Evolutionary conservation across 1,140 invertebrate genomes (phyloP), one percentile per base, ranked within the genome.

Genomic region (Zophobas atratus): DNA sequence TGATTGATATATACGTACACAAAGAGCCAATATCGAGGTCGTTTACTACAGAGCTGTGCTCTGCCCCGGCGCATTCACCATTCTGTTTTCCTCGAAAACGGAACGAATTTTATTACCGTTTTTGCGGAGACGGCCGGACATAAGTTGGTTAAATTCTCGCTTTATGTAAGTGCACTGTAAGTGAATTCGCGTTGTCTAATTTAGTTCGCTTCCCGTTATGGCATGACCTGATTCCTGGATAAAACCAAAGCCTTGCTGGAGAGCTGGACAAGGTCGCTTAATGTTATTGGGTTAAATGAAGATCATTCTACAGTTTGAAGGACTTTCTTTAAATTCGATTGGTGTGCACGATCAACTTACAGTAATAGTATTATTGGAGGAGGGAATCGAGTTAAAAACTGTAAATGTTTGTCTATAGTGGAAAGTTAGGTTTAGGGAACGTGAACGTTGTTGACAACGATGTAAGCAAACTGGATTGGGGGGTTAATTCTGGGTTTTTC

Each of bases 181-280:
- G 53, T 72, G 49, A 73, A 73, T 41, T 55, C 38, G 38, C 71
- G 41, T 73, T 73, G 71, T 73, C 71, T 73, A 73, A 73, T 73
- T 56, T 39, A 73, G 51, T 73, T 56, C 55, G 39, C 49, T 48
- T 49, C 49, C 20, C 56, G 49, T 73, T 72, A 72, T 72, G 48
- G 55, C 8, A 53, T 73, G 71, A 73, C 71, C 71, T 73, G 71
- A 73, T 73, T 73, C 35, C 49, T 73, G 56, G 71, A 73, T 73
- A 55, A 73, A 56, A 73, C 49, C 71, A 56, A n/a, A 39, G 41
- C 56, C 56, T 6, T 1, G 32, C 6, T 46, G 43, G 3, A 51
- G 6, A 5, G n/a, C 49, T 20, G 49, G 20, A 33, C 60, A 67
- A 67, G 60, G 60, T 43, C 60, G 32, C 3, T 51, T 51, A 51